Conservation (phyloP, 2,888 invertebrate genomes). For the Danaus chrysippus region DNA sequence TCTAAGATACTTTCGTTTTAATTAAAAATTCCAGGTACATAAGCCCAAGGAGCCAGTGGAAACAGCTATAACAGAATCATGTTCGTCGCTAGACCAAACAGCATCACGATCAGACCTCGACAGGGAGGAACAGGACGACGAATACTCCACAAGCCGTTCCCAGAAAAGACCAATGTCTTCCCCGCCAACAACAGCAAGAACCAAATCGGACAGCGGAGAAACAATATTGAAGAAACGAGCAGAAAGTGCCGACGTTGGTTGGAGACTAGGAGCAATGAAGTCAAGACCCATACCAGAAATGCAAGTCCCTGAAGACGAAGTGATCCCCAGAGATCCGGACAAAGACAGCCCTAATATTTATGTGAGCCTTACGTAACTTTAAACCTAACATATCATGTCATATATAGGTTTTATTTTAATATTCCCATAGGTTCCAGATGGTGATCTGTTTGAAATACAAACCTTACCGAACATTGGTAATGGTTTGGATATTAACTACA, state of each 20-base stretch:
- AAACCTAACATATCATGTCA: background rate
- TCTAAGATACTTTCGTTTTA: background rate
- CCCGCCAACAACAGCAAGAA: slow-evolving; percentile 41
- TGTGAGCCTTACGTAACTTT: slow-evolving; percentile 43
- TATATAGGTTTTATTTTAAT: slow-evolving; percentile 1
- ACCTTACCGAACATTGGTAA: slow-evolving; percentile 76
- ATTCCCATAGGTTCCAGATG: slow-evolving; percentile 80
- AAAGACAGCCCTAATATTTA: slow-evolving; percentile 60
- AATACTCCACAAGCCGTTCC: slow-evolving; percentile 32
- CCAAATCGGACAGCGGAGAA: slow-evolving; percentile 39
- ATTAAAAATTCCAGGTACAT: slow-evolving; percentile 44
- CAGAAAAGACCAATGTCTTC: slow-evolving; percentile 39
- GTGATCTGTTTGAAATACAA: slow-evolving; percentile 83
- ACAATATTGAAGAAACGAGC: slow-evolving; percentile 45
- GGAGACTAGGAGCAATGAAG: slow-evolving; percentile 50
- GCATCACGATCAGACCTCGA: slow-evolving; percentile 45
- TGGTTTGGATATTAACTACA: slow-evolving; percentile 69
- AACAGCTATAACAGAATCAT: slow-evolving; percentile 40
- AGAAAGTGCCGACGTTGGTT: slow-evolving; percentile 37
- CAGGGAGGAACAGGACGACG: slow-evolving; percentile 42
- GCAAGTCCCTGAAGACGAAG: slow-evolving; percentile 35
- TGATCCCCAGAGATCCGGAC: slow-evolving; percentile 62
- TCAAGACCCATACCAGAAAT: slow-evolving; percentile 60
- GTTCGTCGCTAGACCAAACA: slow-evolving; percentile 44
- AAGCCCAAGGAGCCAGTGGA: slow-evolving; percentile 50